phyloP scores from a whole-genome alignment of 2,888 invertebrate genomes.

The Drosophila tripunctata region DNA sequence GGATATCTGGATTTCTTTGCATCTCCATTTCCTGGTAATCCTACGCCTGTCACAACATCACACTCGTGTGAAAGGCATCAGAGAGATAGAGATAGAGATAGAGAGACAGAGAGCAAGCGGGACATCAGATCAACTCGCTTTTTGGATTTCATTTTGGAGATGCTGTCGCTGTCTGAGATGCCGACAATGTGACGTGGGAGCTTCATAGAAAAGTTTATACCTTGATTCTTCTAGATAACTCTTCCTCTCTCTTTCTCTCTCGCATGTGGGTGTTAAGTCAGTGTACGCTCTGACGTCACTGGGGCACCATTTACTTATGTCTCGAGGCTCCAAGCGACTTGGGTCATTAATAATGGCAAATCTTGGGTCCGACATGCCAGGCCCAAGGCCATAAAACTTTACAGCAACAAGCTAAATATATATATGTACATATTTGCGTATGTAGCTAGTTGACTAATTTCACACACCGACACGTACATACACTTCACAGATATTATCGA shows the following conservation, averaged over 20 bases:
- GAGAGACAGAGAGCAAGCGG: not conserved
- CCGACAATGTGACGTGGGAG: conserved; percentile 53
- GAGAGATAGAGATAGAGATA: not conserved
- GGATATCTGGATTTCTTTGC: conserved; percentile 25
- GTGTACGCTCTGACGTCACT: conserved; percentile 56
- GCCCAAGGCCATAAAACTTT: conserved; percentile 42
- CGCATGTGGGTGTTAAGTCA: conserved; percentile 35
- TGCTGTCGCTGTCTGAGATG: conserved; percentile 22
- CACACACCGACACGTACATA: not conserved
- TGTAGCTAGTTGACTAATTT: too few relatives aligned
- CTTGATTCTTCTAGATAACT: conserved; percentile 61
- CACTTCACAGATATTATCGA: too few relatives aligned
- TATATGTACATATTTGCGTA: too few relatives aligned
- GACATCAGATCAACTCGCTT: not conserved
- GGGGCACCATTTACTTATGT: conserved; percentile 43
- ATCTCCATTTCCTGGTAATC: conserved; percentile 44
- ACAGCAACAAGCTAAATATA: conserved; percentile 25
- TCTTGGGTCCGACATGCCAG: conserved; percentile 37
- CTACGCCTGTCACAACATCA: not conserved
- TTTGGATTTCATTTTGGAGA: conserved; percentile 44
- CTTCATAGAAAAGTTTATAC: conserved; percentile 38
- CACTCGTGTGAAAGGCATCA: not conserved
- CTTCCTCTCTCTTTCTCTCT: not conserved
- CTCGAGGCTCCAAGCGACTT: conserved; percentile 22
- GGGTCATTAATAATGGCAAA: conserved; percentile 66